Conservation (phyloP, 2,797 vertebrate genomes). For the Pelodytes ibericus region DNA sequence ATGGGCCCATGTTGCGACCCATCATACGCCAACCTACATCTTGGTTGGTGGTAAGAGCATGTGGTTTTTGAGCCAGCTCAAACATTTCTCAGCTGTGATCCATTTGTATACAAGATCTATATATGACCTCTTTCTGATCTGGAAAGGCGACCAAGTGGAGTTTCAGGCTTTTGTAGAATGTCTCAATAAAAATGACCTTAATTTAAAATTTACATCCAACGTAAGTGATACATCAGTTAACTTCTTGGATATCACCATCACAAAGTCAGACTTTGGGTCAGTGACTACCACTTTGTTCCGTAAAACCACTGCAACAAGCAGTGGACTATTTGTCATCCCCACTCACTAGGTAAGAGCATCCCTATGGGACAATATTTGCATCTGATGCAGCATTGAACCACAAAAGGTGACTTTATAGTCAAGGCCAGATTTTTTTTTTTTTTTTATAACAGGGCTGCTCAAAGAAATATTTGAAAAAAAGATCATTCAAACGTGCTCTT, state of each 20-base stretch:
- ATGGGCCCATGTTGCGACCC: no score
- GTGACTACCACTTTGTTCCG: rapidly evolving
- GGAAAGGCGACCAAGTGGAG: no score
- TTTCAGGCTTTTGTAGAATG: background rate
- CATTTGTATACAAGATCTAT: no score
- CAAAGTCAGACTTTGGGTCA: rapidly evolving
- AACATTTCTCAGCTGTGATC: no score
- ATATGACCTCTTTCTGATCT: no score
- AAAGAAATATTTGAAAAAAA: no score
- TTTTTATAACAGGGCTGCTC: no score
- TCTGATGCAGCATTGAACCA: background rate
- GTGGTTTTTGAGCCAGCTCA: no score
- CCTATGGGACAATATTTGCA: background rate
- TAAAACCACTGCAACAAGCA: background rate
- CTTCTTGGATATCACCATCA: background rate
- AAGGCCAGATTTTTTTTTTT: no score
- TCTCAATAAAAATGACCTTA: background rate
- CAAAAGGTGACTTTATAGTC: background rate
- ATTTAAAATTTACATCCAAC: background rate
- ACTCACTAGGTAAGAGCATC: rapidly evolving
- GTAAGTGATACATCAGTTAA: background rate
- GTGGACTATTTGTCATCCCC: background rate
- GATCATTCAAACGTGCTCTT: no score
- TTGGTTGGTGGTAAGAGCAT: no score
- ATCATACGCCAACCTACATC: no score